Evolutionary conservation across 1,140 invertebrate genomes (phyloP).

Genomic region (Reticulitermes speratus): DNA sequence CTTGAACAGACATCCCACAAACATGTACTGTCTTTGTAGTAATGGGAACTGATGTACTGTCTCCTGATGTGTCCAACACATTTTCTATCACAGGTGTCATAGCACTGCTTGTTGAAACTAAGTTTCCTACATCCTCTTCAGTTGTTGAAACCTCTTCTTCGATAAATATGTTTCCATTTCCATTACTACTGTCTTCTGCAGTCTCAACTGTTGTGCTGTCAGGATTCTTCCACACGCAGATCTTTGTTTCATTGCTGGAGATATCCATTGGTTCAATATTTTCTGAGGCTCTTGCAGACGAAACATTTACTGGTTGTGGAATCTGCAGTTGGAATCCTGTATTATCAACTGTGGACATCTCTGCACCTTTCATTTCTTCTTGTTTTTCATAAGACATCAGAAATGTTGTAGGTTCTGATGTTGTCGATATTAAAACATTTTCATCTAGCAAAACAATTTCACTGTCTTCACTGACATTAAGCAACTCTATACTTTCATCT

Average conservation of each 20-base stretch:
- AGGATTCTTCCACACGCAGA: not conserved
- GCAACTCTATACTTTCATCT: not conserved
- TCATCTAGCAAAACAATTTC: not conserved
- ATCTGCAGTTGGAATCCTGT: not conserved
- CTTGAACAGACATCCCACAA: not conserved
- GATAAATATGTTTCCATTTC: not conserved
- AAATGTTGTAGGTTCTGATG: conserved; percentile 5
- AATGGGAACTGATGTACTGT: not conserved
- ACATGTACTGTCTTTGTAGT: not conserved
- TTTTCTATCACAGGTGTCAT: not conserved
- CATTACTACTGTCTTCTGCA: not conserved
- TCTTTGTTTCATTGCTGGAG: not conserved
- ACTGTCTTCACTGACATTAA: not conserved
- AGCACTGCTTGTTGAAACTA: not conserved
- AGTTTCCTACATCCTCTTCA: not conserved
- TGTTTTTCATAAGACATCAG: not conserved
- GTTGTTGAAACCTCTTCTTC: conserved; percentile 4
- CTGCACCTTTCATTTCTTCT: not conserved
- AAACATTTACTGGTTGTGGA: not conserved
- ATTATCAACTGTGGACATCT: not conserved
- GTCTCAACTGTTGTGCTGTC: not conserved
- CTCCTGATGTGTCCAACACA: not conserved
- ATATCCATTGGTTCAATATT: not conserved
- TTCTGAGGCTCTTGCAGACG: not conserved
- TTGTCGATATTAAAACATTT: not conserved